Evolutionary conservation across 1,140 invertebrate species (phyloP), one percentile per base, ranked within the genome.

Genomic region (Drosophila tsacasi): DNA sequence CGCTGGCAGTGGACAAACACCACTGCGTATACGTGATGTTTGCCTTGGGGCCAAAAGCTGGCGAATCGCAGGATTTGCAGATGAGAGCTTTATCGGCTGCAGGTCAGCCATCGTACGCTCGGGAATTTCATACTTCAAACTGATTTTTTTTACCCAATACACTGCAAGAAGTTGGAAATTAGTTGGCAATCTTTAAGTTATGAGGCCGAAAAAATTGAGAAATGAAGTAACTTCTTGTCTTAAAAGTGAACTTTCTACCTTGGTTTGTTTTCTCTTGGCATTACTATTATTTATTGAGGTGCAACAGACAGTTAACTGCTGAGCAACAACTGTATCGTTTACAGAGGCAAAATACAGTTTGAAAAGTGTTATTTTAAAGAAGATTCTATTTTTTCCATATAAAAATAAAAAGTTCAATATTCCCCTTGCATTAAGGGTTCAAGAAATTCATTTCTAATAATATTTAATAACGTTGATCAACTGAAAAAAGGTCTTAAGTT

Each of bases 1-100:
- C 47, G 61, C 61, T 21, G 61, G 47, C 67, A 49, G n/a, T 32
- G 54, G 19, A 39, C 23, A 60, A 71, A 46, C 47, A 64, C 39
- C 62, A 47, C 32, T 44, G 67, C 67, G 63, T 67, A 71, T 68
- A 68, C 67, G 63, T 71, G 67, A 68, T 71, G 64, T 71, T 68
- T 71, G 67, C 62, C 49, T 39, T 46, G 12, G 47, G 39, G 63
- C 67, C 49, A 32, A 46, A 57, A 67, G 64, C 63, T 23, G 67
- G 30, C 21, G 47, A 68, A 55, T 55, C 60, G 37, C 19, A 46
- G 39, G 49, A 55, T 68, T 55, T 71, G 39, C 63, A 55, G 67
- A 54, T 55, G 64, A 68, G 64, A 55, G 67, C 63, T 67, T 71
- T 71, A 67, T 69, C 67, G 62, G 47, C 61, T 68, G 67, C 63